phyloP scores from a whole-genome alignment of 2,888 invertebrate species.

The Clanis bilineata region DNA sequence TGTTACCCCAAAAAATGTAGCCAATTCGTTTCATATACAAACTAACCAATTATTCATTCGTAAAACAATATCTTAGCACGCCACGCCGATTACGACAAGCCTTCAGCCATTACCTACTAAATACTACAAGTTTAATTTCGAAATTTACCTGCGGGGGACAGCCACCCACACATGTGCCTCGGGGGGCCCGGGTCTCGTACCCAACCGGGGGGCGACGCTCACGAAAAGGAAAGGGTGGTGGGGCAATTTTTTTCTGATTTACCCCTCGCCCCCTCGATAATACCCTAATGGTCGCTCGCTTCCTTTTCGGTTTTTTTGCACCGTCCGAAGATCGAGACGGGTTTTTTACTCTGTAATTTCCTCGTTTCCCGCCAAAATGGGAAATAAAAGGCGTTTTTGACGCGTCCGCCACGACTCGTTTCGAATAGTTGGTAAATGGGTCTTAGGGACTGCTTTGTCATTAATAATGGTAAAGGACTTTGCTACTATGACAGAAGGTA shows the following conservation, averaged over 20 bases:
- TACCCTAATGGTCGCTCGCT: conserved; percentile 81
- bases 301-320: conserved; percentile 76
- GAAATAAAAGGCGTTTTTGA: conserved; percentile 17
- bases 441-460: neutral
- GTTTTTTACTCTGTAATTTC: conserved; percentile 78
- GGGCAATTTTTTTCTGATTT: conserved; percentile 79
- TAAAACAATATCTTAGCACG: conserved; percentile 19
- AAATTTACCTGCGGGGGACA: conserved; percentile 79
- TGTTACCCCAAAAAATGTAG: neutral
- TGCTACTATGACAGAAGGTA: neutral
- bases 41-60: conserved; percentile 2
- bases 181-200: conserved; percentile 66
- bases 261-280: conserved; percentile 71
- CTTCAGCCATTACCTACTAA: conserved; percentile 30
- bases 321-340: conserved; percentile 73
- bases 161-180: conserved; percentile 59
- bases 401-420: conserved; percentile 27
- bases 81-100: conserved; percentile 33
- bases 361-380: conserved; percentile 51
- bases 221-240: conserved; percentile 79
- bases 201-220: conserved; percentile 66
- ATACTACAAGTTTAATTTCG: conserved; percentile 72
- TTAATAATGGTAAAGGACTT: neutral
- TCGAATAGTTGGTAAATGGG: neutral
- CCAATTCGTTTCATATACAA: neutral